phyloP scores from a whole-genome alignment of 2,113 vertebrate genomes.

The Numenius arquata region DNA sequence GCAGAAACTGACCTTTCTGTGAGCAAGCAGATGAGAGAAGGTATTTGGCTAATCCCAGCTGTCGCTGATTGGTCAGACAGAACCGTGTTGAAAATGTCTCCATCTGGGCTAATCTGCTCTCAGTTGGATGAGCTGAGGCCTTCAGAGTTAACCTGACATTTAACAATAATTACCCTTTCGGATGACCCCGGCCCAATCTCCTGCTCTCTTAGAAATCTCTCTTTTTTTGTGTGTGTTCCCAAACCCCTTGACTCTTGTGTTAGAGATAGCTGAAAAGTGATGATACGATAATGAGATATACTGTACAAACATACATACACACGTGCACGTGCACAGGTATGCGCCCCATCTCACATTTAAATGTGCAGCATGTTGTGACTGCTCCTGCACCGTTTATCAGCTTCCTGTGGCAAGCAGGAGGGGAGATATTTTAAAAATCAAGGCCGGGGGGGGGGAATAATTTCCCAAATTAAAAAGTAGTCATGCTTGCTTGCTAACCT shows the following conservation, averaged over 20 bases:
- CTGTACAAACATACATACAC: conserved; percentile 13
- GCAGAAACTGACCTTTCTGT: conserved; percentile 90
- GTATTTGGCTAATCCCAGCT: conserved; percentile 90
- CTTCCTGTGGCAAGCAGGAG: background rate
- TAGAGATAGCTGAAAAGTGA: conserved; percentile 74
- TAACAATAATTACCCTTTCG: conserved; percentile 94
- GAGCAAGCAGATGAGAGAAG: conserved; percentile 89
- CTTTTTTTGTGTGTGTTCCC: conserved; percentile 74
- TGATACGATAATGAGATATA: conserved; percentile 60
- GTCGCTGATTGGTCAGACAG: conserved; percentile 84
- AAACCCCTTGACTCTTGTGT: conserved; percentile 83
- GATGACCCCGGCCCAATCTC: conserved; percentile 82
- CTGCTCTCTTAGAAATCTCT: conserved; percentile 86
- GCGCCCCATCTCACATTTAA: background rate
- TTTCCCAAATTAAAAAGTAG: conserved; percentile 54
- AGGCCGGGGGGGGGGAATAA: background rate
- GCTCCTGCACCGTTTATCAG: background rate
- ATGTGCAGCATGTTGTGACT: background rate
- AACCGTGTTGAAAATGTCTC: conserved; percentile 90
- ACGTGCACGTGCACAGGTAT: background rate
- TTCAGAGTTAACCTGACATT: conserved; percentile 93
- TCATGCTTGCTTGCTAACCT: conserved; percentile 34
- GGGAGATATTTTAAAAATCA: background rate
- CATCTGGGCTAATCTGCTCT: conserved; percentile 91
- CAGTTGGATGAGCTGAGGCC: conserved; percentile 87